phyloP scores from a whole-genome alignment of 2,113 vertebrate species.

The Oncorhynchus clarkii region DNA sequence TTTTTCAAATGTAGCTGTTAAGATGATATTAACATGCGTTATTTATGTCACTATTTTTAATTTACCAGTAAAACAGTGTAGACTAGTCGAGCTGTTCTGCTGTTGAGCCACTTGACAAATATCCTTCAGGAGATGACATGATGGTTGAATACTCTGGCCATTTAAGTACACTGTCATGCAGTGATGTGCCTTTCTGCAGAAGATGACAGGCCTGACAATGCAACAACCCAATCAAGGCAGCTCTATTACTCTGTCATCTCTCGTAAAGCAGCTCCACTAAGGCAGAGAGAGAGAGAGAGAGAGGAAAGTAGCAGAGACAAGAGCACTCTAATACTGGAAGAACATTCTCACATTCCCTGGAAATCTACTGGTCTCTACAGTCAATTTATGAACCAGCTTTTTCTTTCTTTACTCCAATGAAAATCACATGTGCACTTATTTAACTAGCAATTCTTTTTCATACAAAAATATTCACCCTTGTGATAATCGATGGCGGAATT shows the following conservation, averaged over 20 bases:
- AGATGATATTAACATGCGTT: too few species aligned
- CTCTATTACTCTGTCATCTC: slow-evolving; percentile 48
- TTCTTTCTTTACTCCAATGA: too few species aligned
- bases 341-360: too few species aligned
- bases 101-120: slow-evolving; percentile 36
- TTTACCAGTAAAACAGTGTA: too few species aligned
- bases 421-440: too few species aligned
- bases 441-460: too few species aligned
- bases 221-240: slow-evolving; percentile 47
- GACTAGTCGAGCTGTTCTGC: slow-evolving; percentile 4
- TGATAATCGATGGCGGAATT: too few species aligned
- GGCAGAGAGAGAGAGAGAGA: neutral
- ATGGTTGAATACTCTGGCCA: slow-evolving; percentile 9
- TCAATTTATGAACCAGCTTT: neutral
- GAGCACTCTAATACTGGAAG: too few species aligned
- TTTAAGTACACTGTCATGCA: slow-evolving; percentile 46
- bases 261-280: slow-evolving; percentile 20
- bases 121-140: slow-evolving; percentile 2
- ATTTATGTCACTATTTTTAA: too few species aligned
- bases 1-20: too few species aligned
- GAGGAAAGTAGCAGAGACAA: neutral
- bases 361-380: too few species aligned
- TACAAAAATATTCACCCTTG: too few species aligned
- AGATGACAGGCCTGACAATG: slow-evolving; percentile 50
- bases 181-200: slow-evolving; percentile 2